Evolutionary conservation across 2,888 invertebrate species (phyloP), one percentile per base, ranked within the genome.

Genomic region (Linyphia triangularis): DNA sequence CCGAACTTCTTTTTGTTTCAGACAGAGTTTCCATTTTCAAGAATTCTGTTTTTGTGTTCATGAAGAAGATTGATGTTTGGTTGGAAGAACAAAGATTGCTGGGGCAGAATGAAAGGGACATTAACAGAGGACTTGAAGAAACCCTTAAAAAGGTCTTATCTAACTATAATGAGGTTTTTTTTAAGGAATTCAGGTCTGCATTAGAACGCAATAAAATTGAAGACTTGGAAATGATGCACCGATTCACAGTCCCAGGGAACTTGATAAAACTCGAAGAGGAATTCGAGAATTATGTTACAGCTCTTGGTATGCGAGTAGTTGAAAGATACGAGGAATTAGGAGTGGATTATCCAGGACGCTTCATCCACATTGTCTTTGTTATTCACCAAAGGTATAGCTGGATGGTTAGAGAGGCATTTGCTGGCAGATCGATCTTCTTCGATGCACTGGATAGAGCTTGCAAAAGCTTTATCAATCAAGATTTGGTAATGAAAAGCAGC

Each of bases 341-440:
- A 89, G 95, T 96, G 91, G 97, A 96, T 93, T 99, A 99, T 93
- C 98, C 99, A 1, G 98, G 98, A 93, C 95, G 97, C 73, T 99
- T 99, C 93, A 98, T 99, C 63, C 97, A 96, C 92, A 98, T 98
- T 6, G 98, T 99, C 90, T 94, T 99, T 91, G 97, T 97, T 92
- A 98, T 99, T 30, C 98, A 99, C 93, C 97, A 97, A 94, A 98
- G 99, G 92, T 99, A 98, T 93, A 97, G 98, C 93, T 96, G 97
- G 0, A 94, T 99, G 30, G 99, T 99, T 10, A 92, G 97, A 91
- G 95, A 97, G 13, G 97, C 99, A 6, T 99, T 99, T 94, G 96
- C 96, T 93, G 98, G 97, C 93, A 99, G 99, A 93, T 96, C 97
- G 30, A 99, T 99, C 40, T 89, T 90, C 65, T 84, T 79, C 7